Evolutionary conservation across 2,888 invertebrate genomes (phyloP), one percentile per base, ranked within the genome.

Genomic region (Dasysyrphus albostriatus): DNA sequence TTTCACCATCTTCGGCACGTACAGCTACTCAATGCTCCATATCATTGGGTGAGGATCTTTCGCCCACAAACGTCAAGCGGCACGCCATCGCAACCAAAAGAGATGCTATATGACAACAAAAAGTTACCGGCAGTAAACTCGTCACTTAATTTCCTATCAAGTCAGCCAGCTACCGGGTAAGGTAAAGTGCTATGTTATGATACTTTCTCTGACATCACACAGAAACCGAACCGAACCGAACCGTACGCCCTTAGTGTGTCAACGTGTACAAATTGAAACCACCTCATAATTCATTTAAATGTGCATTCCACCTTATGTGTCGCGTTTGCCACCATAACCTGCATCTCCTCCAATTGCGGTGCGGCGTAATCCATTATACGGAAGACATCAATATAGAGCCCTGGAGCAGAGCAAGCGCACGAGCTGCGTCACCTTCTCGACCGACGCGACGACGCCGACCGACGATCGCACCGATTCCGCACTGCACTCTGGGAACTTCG

Each of bases 211-310:
- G 37, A 39, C 44, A 47, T 37, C 67, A 67, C 49, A 67, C 49
- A 34, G n/a, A 42, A 16, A 44, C 29, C 63, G 44, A 32, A 67
- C 39, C 12, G 7, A 37, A 16, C 3, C 5, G 42, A 39, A 29
- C 32, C 8, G 24, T 34, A 32, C 39, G 61, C 79, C 79, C 69
- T 79, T 79, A 74, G 69, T 83, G 74, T 83, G 83, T 79, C 83
- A 24, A 79, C 56, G 69, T 39, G 69, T 54, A 74, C 78, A 74
- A 74, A 69, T 61, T 63, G 58, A 69, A 56, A 61, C 79, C 79
- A 54, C 79, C 61, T 58, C 83, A 56, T 70, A 83, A 73, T 47
- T 79, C 79, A 74, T 83, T 83, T 54, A 42, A 69, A 76, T 67
- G 69, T 63, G 51, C 51, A 39, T 74, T 32, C 67, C 51, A 69